phyloP scores from a whole-genome alignment of 23 tunicate species.

The Aplidium turbinatum region DNA sequence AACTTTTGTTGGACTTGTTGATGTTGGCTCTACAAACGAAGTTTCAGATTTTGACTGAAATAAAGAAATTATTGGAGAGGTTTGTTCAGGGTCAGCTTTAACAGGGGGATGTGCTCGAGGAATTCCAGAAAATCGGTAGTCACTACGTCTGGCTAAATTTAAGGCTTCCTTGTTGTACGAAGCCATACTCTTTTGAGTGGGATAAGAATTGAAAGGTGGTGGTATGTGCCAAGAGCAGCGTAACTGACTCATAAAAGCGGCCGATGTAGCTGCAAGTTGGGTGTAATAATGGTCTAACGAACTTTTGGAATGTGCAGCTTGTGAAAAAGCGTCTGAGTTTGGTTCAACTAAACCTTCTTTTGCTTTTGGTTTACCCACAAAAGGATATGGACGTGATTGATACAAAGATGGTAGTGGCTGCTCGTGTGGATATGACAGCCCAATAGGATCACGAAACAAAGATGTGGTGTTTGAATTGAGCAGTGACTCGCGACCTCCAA shows the following conservation, averaged over 20 bases:
- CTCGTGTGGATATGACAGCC: background rate
- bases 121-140: background rate
- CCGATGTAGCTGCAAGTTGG: slow-evolving; percentile 60
- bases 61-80: no score
- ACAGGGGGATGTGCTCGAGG: background rate
- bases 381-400: background rate
- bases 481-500: slow-evolving; percentile 38
- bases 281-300: slow-evolving; percentile 59
- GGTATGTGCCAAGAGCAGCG: slow-evolving; percentile 15
- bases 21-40: background rate
- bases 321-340: background rate
- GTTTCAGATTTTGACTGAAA: background rate
- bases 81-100: no score
- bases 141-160: background rate
- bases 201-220: background rate
- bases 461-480: background rate
- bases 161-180: background rate
- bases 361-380: no score
- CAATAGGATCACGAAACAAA: slow-evolving; percentile 1
- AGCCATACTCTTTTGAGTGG: background rate
- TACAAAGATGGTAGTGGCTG: background rate
- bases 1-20: background rate
- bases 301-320: background rate
- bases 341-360: no score
- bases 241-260: slow-evolving; percentile 22